Percentiles rank a stretch among this genome's conserved stretches.
These are phyloP conservation scores for Ethmia dodecea DNA, from an alignment of 2,888 invertebrate species.

Conservation along the genomic window DNA sequence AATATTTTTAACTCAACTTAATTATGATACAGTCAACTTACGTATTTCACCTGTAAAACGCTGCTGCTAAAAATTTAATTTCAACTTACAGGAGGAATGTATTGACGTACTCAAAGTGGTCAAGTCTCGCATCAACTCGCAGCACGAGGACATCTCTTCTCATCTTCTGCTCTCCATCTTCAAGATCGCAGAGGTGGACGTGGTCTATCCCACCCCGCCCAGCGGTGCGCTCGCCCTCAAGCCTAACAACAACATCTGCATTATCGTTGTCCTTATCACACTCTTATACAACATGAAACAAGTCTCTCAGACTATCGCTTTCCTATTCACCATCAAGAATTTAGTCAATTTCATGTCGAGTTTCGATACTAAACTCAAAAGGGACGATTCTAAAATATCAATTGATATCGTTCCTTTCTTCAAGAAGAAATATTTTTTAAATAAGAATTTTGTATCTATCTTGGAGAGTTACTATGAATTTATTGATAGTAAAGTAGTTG, in stretches of 20 bases:
- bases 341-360: conserved; percentile 56
- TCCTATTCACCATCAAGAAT: conserved; percentile 29
- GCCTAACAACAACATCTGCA: conserved; percentile 43
- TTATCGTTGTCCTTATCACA: conserved; percentile 46
- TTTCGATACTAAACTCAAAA: conserved; percentile 21
- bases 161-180: conserved; percentile 92
- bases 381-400: conserved; percentile 23
- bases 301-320: conserved; percentile 23
- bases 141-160: conserved; percentile 90
- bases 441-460: conserved; percentile 57
- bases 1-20: no score
- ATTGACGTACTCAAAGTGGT: conserved; percentile 88
- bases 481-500: conserved; percentile 54
- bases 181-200: conserved; percentile 95
- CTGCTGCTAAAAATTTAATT: no score
- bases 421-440: conserved; percentile 55
- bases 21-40: no score
- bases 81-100: conserved; percentile 86
- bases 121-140: conserved; percentile 90
- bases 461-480: conserved; percentile 63
- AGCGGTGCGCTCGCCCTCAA: conserved; percentile 62
- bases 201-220: conserved; percentile 84
- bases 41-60: no score
- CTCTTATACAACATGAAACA: conserved; percentile 43
- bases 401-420: conserved; percentile 47